A percentile compares a stretch with the other conserved stretches of the same genome.
phyloP scores from a whole-genome alignment of 2,797 vertebrate species.

The Pogoniulus pusillus region DNA sequence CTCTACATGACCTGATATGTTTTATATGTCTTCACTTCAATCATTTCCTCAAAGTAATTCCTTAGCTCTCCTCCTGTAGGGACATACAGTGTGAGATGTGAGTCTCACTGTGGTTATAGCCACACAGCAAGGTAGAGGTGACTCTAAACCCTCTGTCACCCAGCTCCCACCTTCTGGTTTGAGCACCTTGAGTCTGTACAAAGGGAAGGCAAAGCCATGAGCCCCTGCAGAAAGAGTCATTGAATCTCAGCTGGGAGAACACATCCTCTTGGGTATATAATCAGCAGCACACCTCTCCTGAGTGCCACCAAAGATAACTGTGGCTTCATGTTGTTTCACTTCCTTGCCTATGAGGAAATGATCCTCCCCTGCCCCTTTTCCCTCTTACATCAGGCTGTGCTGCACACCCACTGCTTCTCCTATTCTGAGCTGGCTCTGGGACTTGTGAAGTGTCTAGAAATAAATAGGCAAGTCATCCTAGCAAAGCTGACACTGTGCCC shows the following conservation, averaged over 20 bases:
- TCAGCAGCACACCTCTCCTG: not conserved
- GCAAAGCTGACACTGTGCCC: not conserved
- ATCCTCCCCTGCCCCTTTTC: not conserved
- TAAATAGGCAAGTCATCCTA: not conserved
- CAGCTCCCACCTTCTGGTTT: accelerated
- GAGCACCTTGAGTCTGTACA: not conserved
- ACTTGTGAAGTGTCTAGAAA: not conserved
- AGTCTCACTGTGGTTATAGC: not conserved
- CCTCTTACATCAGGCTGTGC: not conserved
- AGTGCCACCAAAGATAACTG: not conserved
- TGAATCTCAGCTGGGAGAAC: not conserved
- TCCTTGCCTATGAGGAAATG: not conserved
- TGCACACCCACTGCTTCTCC: not conserved
- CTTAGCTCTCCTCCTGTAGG: not conserved
- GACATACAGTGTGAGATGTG: not conserved
- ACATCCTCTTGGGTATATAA: not conserved
- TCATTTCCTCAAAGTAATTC: not conserved
- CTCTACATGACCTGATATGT: not conserved
- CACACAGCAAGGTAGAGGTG: not conserved
- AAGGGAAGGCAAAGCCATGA: not conserved
- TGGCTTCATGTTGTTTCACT: not conserved
- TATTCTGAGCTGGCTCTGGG: not conserved
- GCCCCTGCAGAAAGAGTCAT: not conserved
- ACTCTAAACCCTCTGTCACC: not conserved
- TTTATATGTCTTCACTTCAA: not conserved